A percentile compares a stretch with the other conserved stretches of the same genome.
Conservation (phyloP, 2,113 vertebrate genomes). For the Colius striatus region DNA sequence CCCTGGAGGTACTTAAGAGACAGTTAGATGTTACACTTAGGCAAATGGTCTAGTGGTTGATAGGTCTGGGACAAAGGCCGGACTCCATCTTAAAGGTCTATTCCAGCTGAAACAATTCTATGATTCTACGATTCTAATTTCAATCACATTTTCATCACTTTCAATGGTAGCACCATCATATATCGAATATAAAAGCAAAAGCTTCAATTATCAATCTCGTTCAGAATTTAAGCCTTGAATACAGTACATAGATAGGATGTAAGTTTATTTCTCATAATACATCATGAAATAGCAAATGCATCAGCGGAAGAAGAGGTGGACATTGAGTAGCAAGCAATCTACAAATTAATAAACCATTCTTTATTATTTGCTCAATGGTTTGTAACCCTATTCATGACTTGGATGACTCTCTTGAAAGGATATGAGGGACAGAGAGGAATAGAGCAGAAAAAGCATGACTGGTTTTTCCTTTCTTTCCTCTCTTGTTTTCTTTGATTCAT, state of each 20-base stretch:
- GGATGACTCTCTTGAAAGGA: not conserved
- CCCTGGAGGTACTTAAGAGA: too few relatives aligned
- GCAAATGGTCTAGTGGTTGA: too few relatives aligned
- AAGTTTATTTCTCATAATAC: not conserved
- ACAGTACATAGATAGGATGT: not conserved
- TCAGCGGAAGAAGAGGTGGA: not conserved
- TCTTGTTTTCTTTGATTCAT: not conserved
- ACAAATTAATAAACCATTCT: not conserved
- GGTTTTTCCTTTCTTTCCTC: not conserved
- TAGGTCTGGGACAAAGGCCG: too few relatives aligned
- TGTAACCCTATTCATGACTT: fast-evolving
- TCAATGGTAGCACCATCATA: not conserved
- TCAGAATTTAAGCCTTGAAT: not conserved
- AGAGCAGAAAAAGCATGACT: not conserved
- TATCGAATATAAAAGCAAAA: not conserved
- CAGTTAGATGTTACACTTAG: too few relatives aligned
- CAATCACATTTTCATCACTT: not conserved
- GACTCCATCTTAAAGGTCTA: too few relatives aligned
- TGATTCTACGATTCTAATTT: not conserved
- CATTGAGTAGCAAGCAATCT: not conserved
- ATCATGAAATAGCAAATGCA: not conserved
- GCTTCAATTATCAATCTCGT: not conserved
- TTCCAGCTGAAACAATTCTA: too few relatives aligned
- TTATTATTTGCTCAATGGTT: not conserved
- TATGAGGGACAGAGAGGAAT: fast-evolving